Conservation (phyloP, 2,113 vertebrate species). For the Tricholaema leucomelas region DNA sequence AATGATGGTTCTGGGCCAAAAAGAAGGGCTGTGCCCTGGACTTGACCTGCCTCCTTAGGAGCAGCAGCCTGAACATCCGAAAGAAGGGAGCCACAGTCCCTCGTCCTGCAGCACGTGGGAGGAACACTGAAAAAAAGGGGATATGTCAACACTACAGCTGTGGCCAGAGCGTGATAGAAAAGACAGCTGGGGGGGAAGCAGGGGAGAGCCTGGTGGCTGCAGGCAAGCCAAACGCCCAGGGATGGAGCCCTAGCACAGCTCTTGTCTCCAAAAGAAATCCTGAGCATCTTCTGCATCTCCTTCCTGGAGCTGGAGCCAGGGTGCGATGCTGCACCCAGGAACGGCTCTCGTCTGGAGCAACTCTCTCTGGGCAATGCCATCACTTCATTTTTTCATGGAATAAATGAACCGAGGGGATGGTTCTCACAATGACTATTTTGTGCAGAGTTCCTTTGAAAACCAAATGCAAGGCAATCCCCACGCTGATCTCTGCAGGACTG, state of each 20-base stretch:
- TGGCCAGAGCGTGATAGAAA: neutral
- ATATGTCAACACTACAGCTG: neutral
- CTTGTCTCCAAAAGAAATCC: neutral
- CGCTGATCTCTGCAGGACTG: neutral
- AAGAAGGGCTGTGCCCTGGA: conserved; percentile 2
- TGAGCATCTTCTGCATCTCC: neutral
- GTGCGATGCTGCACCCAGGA: neutral
- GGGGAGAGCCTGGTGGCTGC: neutral
- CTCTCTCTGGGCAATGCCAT: accelerated
- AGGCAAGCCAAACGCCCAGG: neutral
- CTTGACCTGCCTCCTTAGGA: conserved; percentile 41
- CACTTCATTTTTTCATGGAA: neutral
- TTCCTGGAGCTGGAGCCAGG: neutral
- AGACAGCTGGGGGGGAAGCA: neutral
- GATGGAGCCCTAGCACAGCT: neutral
- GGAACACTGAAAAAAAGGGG: neutral
- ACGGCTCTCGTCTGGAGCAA: neutral
- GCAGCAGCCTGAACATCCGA: conserved; percentile 6
- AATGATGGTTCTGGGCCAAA: neutral
- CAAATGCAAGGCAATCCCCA: accelerated
- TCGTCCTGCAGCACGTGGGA: neutral
- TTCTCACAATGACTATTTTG: neutral
- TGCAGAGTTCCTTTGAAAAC: neutral
- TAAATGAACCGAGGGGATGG: neutral
- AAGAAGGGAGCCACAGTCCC: neutral